phyloP scores from a whole-genome alignment of 2,113 vertebrate species.

The Oncorhynchus kisutch region DNA sequence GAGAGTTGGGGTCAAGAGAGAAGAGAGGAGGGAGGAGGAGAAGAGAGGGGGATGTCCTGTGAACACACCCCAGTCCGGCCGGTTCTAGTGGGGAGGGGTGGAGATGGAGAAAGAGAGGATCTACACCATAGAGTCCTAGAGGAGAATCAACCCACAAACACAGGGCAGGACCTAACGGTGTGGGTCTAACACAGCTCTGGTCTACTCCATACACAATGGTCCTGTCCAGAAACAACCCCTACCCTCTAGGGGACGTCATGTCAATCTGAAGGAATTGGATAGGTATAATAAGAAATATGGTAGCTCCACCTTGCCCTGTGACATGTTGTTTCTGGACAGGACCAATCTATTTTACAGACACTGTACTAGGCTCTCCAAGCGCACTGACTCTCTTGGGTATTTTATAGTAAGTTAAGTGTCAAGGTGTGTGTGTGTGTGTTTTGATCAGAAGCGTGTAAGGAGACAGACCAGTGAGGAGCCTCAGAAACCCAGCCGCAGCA shows the following conservation, averaged over 20 bases:
- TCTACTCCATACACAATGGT: background rate
- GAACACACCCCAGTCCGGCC: background rate
- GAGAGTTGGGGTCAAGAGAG: background rate
- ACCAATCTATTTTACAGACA: too few relatives aligned
- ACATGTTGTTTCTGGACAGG: too few relatives aligned
- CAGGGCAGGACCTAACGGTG: too few relatives aligned
- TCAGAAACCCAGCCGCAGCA: background rate
- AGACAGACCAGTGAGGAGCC: constrained; percentile 20
- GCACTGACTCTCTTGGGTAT: too few relatives aligned
- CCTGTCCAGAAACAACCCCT: background rate
- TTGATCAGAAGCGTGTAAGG: constrained; percentile 16
- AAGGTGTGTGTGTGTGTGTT: constrained; percentile 1
- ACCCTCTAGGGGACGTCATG: background rate
- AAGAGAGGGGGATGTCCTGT: background rate
- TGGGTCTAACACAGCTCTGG: too few relatives aligned
- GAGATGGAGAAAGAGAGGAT: background rate
- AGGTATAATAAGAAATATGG: too few relatives aligned
- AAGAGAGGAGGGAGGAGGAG: background rate
- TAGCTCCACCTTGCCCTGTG: too few relatives aligned
- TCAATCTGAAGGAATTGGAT: too few relatives aligned
- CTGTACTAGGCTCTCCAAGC: too few relatives aligned
- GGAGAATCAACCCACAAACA: too few relatives aligned
- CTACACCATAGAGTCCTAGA: background rate
- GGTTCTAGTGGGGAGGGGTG: background rate
- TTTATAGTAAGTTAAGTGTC: too few relatives aligned